These are phyloP conservation scores for Cossypha niveicapilla DNA, from an alignment of 2,797 vertebrate species.

Conservation along the genomic window DNA sequence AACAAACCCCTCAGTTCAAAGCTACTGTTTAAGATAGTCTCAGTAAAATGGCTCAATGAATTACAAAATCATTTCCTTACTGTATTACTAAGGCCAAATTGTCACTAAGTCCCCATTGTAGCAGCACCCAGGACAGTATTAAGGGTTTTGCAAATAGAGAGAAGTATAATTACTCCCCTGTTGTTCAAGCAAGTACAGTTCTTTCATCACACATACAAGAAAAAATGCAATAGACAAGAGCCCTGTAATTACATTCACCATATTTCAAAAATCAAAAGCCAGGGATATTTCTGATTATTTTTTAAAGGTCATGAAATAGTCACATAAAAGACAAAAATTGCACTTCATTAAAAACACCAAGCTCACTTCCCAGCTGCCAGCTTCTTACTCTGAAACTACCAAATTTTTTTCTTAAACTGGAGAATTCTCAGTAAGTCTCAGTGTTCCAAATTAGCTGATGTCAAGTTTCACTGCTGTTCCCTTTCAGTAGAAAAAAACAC, in stretches of 20 bases:
- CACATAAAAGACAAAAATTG: not conserved
- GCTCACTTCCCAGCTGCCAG: not conserved
- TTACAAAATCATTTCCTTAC: not conserved
- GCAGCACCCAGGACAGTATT: not conserved
- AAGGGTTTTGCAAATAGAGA: not conserved
- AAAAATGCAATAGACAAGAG: not conserved
- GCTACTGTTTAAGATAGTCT: not conserved
- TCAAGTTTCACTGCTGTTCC: not conserved
- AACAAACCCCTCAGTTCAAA: not conserved
- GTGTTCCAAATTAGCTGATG: not conserved
- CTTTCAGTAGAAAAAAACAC: not conserved
- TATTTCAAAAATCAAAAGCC: constrained; percentile 12
- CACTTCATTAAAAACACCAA: constrained; percentile 8
- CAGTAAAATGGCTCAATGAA: not conserved
- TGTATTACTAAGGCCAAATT: not conserved
- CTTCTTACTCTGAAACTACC: not conserved
- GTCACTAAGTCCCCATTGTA: not conserved
- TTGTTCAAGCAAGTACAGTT: not conserved
- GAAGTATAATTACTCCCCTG: not conserved
- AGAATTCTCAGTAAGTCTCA: not conserved
- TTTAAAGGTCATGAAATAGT: constrained; percentile 21
- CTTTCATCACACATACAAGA: not conserved
- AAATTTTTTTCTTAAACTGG: not conserved
- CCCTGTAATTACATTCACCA: not conserved
- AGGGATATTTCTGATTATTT: constrained; percentile 2